Evolutionary conservation across 2,888 invertebrate genomes (phyloP).

Genomic region (Acheta domesticus): DNA sequence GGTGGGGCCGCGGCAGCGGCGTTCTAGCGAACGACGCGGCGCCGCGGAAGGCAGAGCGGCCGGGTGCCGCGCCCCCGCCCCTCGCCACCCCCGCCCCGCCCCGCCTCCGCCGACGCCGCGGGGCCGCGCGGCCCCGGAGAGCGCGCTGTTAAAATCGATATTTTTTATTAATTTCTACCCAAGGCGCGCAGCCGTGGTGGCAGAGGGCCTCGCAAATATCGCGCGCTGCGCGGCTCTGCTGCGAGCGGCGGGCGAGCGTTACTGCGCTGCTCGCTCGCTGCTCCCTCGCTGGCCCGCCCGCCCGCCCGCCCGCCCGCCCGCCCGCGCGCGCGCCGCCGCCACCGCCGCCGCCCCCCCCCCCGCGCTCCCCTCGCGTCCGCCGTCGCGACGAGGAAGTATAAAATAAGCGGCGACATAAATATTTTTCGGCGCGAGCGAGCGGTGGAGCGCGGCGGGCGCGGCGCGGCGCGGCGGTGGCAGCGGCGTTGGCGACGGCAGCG

Average conservation of each 20-base stretch:
- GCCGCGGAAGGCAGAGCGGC: slow-evolving; percentile 54
- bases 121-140: neutral
- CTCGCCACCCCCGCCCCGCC: slow-evolving; percentile 46
- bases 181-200: neutral
- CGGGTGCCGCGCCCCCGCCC: slow-evolving; percentile 59
- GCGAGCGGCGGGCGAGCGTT: neutral
- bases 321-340: neutral
- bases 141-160: slow-evolving; percentile 2
- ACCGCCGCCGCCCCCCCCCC: neutral
- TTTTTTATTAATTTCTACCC: slow-evolving; percentile 18
- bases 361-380: neutral
- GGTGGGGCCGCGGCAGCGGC: slow-evolving; percentile 45
- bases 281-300: too few relatives aligned
- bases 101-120: slow-evolving; percentile 39
- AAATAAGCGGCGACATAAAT: slow-evolving; percentile 18
- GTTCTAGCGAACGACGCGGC: slow-evolving; percentile 54
- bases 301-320: too few relatives aligned
- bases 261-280: slow-evolving; percentile 23
- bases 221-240: neutral
- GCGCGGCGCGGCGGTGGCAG: too few relatives aligned
- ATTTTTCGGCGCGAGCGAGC: slow-evolving; percentile 3
- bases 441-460: neutral
- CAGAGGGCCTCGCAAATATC: neutral
- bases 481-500: too few relatives aligned
- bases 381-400: neutral